Conservation (phyloP, 2,113 vertebrate species). For the Dromas ardeola region DNA sequence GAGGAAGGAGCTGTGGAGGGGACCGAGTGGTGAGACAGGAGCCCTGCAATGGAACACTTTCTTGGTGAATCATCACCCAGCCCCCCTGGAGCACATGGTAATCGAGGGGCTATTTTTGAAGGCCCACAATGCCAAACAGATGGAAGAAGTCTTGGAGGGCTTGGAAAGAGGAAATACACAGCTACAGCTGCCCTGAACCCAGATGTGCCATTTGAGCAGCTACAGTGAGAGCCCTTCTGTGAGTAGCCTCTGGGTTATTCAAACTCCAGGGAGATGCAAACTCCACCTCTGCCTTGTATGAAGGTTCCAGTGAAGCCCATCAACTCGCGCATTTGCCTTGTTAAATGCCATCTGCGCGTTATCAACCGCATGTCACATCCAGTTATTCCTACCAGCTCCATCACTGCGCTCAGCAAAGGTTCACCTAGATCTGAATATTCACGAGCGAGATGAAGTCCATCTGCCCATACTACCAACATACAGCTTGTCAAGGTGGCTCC, state of each 20-base stretch:
- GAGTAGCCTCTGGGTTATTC: neutral
- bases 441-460: neutral
- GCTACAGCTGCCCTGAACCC: neutral
- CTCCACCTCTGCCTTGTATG: neutral
- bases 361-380: conserved; percentile 20
- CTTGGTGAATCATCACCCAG: neutral
- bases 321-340: conserved; percentile 53
- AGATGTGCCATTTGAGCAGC: neutral
- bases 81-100: neutral
- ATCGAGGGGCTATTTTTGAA: neutral
- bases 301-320: conserved; percentile 46
- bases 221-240: neutral
- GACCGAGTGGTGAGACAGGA: neutral
- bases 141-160: neutral
- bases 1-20: neutral
- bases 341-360: conserved; percentile 40
- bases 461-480: neutral
- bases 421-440: conserved; percentile 19
- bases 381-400: conserved; percentile 44
- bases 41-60: neutral
- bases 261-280: neutral
- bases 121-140: neutral
- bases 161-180: neutral
- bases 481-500: neutral
- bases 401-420: neutral